Evolutionary conservation across 2,797 vertebrate genomes (phyloP).

Genomic region (Heterohyrax brucei): DNA sequence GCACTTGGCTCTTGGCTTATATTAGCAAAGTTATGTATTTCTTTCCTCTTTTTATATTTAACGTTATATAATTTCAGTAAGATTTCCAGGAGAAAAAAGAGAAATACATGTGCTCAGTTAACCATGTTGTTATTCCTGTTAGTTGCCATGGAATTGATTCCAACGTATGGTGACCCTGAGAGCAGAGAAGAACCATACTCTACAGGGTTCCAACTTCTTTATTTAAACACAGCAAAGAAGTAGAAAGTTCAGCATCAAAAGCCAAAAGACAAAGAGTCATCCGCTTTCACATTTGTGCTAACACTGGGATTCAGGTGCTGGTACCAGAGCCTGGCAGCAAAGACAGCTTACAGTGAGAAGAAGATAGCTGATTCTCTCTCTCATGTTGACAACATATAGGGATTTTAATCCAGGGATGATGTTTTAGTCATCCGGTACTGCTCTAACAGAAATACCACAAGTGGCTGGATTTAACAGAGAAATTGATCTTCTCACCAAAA

Average conservation of each 20-base stretch:
- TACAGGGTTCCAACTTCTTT: background rate
- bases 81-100: background rate
- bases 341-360: background rate
- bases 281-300: background rate
- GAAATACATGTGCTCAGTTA: conserved; percentile 5
- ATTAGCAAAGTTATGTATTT: background rate
- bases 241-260: background rate
- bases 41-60: background rate
- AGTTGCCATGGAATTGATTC: no score
- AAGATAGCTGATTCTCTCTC: background rate
- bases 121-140: background rate
- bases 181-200: no score
- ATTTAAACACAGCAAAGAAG: background rate
- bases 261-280: conserved; percentile 22
- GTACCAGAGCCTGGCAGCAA: background rate
- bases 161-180: no score
- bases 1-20: background rate
- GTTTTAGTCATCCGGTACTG: no score
- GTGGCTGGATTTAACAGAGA: no score
- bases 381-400: background rate
- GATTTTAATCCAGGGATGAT: background rate
- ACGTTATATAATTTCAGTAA: background rate
- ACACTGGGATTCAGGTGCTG: background rate
- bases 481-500: no score
- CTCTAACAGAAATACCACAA: no score